Conservation (phyloP, 2,888 invertebrate genomes). For the Agapostemon virescens region DNA sequence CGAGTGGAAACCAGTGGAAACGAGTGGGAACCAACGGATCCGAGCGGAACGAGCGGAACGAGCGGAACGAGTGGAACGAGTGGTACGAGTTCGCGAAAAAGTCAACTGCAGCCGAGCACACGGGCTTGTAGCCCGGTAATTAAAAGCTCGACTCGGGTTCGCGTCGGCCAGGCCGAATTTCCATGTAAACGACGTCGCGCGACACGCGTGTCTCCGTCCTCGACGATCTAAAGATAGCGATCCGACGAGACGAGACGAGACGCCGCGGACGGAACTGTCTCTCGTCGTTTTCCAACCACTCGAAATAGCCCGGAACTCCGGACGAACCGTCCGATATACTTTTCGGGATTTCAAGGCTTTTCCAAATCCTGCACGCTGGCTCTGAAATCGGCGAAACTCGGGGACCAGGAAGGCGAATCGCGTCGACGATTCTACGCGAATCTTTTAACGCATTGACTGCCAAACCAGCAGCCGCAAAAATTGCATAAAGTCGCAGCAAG, state of each 20-base stretch:
- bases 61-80: neutral
- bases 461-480: no score
- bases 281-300: neutral
- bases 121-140: slow-evolving; percentile 23
- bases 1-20: neutral
- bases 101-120: neutral
- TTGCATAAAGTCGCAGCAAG: no score
- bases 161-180: slow-evolving; percentile 38
- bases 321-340: neutral
- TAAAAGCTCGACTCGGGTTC: slow-evolving; percentile 16
- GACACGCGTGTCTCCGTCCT: slow-evolving; percentile 40
- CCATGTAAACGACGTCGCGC: slow-evolving; percentile 42
- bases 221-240: slow-evolving; percentile 57
- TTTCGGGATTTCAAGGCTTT: neutral
- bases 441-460: no score
- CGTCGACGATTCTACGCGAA: no score
- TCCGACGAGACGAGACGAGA: neutral
- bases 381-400: no score
- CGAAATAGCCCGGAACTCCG: neutral
- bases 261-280: neutral
- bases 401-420: no score
- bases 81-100: neutral
- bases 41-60: neutral
- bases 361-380: neutral
- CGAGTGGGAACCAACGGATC: no score